Evolutionary conservation across 2,113 vertebrate genomes (phyloP).

Genomic region (Chlamydotis undulata): DNA sequence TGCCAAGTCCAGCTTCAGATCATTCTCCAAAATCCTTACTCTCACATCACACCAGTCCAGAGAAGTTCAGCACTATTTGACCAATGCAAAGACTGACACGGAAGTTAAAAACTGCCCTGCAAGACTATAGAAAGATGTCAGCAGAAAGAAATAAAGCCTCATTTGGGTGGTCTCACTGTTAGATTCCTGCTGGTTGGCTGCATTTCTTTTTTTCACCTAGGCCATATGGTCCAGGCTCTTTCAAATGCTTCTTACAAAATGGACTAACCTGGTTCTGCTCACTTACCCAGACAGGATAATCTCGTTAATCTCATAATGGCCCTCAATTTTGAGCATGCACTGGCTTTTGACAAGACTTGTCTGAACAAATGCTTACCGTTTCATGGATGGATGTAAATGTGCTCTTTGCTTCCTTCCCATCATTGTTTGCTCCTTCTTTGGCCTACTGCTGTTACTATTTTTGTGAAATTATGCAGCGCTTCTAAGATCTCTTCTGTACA

Average conservation of each 20-base stretch:
- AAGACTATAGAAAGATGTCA: not conserved
- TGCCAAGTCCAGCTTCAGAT: not conserved
- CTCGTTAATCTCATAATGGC: constrained; percentile 49
- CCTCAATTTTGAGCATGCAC: constrained; percentile 3
- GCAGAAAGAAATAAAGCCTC: not conserved
- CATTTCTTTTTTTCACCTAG: not conserved
- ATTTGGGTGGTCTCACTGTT: not conserved
- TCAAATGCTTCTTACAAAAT: not conserved
- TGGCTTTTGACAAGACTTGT: constrained; percentile 7
- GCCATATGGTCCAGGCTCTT: not conserved
- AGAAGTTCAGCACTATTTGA: not conserved
- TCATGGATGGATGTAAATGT: not conserved
- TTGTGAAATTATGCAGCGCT: not conserved
- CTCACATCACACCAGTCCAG: not conserved
- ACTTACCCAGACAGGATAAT: constrained; percentile 57
- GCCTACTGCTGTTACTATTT: not conserved
- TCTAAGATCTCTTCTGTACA: not conserved
- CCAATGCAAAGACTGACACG: not conserved
- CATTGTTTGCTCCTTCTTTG: not conserved
- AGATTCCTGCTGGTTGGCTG: not conserved
- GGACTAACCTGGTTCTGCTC: constrained; percentile 42
- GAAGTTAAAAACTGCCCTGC: not conserved
- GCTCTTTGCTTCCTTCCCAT: not conserved
- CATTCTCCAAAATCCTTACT: not conserved
- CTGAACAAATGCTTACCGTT: not conserved